These are phyloP conservation scores for Yponomeuta malinellus DNA, from an alignment of 2,888 invertebrate genomes.

Conservation along the genomic window DNA sequence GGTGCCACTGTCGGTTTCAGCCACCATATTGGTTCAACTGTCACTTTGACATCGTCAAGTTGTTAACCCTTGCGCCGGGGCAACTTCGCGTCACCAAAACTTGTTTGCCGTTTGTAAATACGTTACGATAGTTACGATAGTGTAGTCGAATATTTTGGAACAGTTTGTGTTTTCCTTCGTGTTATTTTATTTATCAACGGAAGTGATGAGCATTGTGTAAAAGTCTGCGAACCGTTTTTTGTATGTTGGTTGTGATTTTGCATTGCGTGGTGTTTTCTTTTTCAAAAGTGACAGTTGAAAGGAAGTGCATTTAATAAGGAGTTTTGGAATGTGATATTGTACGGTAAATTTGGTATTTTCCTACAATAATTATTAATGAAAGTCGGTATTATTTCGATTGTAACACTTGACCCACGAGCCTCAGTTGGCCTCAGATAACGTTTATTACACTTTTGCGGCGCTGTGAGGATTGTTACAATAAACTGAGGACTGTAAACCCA, in stretches of 20 bases:
- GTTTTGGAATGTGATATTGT: not conserved
- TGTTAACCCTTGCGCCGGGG: slow-evolving; percentile 30
- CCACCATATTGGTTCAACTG: slow-evolving; percentile 32
- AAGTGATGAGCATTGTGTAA: not conserved
- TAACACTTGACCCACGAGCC: slow-evolving; percentile 1
- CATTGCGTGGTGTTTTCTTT: not conserved
- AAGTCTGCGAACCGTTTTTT: not conserved
- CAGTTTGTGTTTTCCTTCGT: slow-evolving; percentile 29
- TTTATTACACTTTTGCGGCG: not conserved
- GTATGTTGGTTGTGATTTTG: not conserved
- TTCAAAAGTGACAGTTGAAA: not conserved
- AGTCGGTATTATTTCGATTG: not conserved
- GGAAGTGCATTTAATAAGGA: not conserved
- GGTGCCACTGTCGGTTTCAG: slow-evolving; percentile 21
- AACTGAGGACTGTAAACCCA: not conserved
- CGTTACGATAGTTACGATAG: slow-evolving; percentile 65
- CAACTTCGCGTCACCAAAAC: slow-evolving; percentile 50
- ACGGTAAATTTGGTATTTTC: not conserved
- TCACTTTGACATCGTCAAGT: not conserved
- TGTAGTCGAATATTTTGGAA: slow-evolving; percentile 47
- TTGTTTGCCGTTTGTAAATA: slow-evolving; percentile 39
- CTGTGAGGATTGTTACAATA: not conserved
- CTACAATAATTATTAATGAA: not conserved
- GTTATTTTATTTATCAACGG: slow-evolving; percentile 6
- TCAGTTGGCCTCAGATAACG: not conserved